Base-by-base conservation (phyloP, 2,888 invertebrate species). In the Ectobius pallidus region DNA sequence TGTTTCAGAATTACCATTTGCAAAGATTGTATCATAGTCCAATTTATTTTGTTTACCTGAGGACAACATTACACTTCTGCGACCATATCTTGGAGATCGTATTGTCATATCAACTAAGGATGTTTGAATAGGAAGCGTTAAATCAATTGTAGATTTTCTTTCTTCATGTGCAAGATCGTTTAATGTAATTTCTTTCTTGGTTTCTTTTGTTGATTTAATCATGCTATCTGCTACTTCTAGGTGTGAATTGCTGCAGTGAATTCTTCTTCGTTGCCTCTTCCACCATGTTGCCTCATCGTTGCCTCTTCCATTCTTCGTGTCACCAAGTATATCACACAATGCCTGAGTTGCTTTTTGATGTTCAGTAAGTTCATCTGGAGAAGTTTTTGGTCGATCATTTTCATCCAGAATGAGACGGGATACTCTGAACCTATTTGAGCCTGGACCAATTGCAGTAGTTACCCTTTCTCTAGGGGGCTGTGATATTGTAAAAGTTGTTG, bases 331-430 rank as follows among this genome's bases (percentile, higher is more conserved):
- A 70, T 81, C 81, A 79, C 82, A 83, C 76, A 82, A 74, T 72
- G 82, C 81, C 74, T 80, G 74, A 65, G 81, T 81, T 3, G 71
- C 46, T 58, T 73, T 72, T 20, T 73, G 67, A 16, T 69, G 68
- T 52, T 71, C 55, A 3, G 65, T 70, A 18, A 83, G 77, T 39
- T 81, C 81, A 71, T 83, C 82, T 0, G 83, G 81, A 34, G 81
- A 81, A 49, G 82, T 83, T 76, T 83, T 83, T 3, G 83, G 82
- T 42, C 83, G 77, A 44, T 82, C 82, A 39, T 82, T 82, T 14
- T 78, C 77, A 44, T 81, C 81, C 0, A 83, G 77, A 14, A 80
- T 80, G 30, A 83, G 76, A 30, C 81, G 80, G 0, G 82, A 80
- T 65, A 83, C 69, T 7, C 81, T 46, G 30, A 70, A 68, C 11